A percentile compares a stretch with the other conserved stretches of the same genome.
Conservation (phyloP, 2,888 invertebrate species). For the Maniola hyperantus region DNA sequence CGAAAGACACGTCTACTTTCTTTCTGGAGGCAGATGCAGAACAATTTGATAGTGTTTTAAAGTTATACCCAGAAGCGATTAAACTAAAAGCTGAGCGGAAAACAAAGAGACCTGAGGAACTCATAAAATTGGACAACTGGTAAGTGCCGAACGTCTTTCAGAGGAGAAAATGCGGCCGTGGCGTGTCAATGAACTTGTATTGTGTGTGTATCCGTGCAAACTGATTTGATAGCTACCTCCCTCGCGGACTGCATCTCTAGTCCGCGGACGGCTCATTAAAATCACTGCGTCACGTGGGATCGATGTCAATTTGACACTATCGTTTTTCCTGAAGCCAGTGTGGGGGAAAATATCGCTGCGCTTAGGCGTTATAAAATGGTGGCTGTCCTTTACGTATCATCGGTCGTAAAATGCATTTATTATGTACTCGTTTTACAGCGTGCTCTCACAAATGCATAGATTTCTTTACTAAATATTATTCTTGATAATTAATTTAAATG, state of each 20-base stretch:
- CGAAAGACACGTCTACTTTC: slow-evolving; percentile 96
- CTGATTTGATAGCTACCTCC: slow-evolving; percentile 85
- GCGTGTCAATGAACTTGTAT: slow-evolving; percentile 84
- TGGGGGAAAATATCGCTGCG: slow-evolving; percentile 79
- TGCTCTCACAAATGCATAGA: slow-evolving; percentile 48
- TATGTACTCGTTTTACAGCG: slow-evolving; percentile 56
- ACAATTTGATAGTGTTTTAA: slow-evolving; percentile 94
- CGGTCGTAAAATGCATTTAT: slow-evolving; percentile 63
- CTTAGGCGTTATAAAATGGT: slow-evolving; percentile 83
- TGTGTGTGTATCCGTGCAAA: slow-evolving; percentile 84
- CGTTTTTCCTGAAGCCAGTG: slow-evolving; percentile 81
- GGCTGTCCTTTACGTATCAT: slow-evolving; percentile 74
- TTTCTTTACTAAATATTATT: slow-evolving; percentile 54
- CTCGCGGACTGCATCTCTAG: slow-evolving; percentile 85
- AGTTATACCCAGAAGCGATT: slow-evolving; percentile 95
- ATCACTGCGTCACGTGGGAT: slow-evolving; percentile 88
- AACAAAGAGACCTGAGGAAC: slow-evolving; percentile 96
- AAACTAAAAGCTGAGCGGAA: slow-evolving; percentile 95
- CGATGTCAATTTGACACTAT: slow-evolving; percentile 86
- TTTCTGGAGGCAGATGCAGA: slow-evolving; percentile 94
- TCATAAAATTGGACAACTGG: slow-evolving; percentile 97
- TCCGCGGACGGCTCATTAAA: slow-evolving; percentile 86
- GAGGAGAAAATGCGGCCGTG: slow-evolving; percentile 83
- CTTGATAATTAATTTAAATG: slow-evolving; percentile 50
- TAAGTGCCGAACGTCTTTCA: slow-evolving; percentile 85